Conservation (phyloP, 2,888 invertebrate species). For the Synanthedon andrenaeformis region DNA sequence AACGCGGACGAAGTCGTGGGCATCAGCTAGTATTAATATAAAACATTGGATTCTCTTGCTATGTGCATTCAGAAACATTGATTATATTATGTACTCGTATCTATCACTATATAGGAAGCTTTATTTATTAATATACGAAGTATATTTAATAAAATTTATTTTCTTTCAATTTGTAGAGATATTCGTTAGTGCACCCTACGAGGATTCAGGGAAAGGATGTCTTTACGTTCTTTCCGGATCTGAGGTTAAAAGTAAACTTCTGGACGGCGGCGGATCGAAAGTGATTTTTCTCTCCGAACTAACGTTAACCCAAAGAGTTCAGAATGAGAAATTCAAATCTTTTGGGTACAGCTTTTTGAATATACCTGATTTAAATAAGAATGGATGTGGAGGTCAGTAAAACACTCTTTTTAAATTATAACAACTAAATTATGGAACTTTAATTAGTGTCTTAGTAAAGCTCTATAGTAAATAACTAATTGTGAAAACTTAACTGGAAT, state of each 20-base stretch:
- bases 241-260: conserved; percentile 18
- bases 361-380: conserved; percentile 26
- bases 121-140: too few relatives aligned
- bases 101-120: too few relatives aligned
- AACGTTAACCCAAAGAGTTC: conserved; percentile 23
- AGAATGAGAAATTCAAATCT: conserved; percentile 8
- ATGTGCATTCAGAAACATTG: too few relatives aligned
- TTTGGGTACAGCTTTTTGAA: conserved; percentile 40
- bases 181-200: conserved; percentile 45
- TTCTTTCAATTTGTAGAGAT: conserved; percentile 29
- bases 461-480: neutral
- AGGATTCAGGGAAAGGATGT: conserved; percentile 25
- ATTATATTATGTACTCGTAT: too few relatives aligned
- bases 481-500: neutral
- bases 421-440: too few relatives aligned
- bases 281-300: conserved; percentile 18
- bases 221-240: conserved; percentile 42
- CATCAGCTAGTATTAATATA: too few relatives aligned
- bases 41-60: too few relatives aligned
- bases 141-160: too few relatives aligned
- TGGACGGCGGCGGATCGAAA: conserved; percentile 4
- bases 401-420: neutral
- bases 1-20: too few relatives aligned
- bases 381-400: conserved; percentile 7
- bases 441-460: too few relatives aligned